Percentiles rank a stretch among this genome's conserved stretches.
Evolutionary conservation across 2,888 invertebrate genomes (phyloP).

Genomic region (Rhogogaster chlorosoma): DNA sequence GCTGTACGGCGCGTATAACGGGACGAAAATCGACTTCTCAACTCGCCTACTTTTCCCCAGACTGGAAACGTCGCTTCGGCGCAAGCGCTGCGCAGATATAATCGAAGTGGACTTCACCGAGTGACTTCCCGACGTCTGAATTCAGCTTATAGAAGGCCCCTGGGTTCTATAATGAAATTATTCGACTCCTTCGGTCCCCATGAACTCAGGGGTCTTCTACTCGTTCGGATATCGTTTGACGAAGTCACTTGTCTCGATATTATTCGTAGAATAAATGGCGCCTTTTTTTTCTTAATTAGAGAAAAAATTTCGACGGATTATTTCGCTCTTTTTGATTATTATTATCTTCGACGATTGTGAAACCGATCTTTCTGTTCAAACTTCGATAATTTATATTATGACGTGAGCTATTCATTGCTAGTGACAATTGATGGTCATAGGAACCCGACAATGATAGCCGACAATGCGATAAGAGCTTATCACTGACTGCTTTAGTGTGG

Average conservation of each 20-base stretch:
- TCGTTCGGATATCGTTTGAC: not conserved
- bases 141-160: not conserved
- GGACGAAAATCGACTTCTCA: slow-evolving; percentile 45
- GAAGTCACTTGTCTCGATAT: slow-evolving; percentile 3
- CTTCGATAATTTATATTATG: not conserved
- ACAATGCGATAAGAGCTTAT: slow-evolving; percentile 4
- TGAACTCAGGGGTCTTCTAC: not conserved
- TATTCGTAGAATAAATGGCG: not conserved
- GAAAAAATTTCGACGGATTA: not conserved
- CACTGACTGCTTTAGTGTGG: not conserved
- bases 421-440: not conserved
- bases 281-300: not conserved
- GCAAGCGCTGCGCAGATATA: slow-evolving; percentile 35
- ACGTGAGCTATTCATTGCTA: not conserved
- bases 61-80: not conserved
- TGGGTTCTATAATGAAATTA: not conserved
- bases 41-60: slow-evolving; percentile 25
- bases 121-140: not conserved
- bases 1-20: not conserved
- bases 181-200: not conserved
- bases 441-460: not conserved
- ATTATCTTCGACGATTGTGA: not conserved
- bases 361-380: not conserved
- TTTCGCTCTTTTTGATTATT: not conserved
- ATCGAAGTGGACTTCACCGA: slow-evolving; percentile 10